These are phyloP conservation scores for Dendrocopos noguchii DNA, from an alignment of 2,113 vertebrate genomes.

Conservation along the genomic window DNA sequence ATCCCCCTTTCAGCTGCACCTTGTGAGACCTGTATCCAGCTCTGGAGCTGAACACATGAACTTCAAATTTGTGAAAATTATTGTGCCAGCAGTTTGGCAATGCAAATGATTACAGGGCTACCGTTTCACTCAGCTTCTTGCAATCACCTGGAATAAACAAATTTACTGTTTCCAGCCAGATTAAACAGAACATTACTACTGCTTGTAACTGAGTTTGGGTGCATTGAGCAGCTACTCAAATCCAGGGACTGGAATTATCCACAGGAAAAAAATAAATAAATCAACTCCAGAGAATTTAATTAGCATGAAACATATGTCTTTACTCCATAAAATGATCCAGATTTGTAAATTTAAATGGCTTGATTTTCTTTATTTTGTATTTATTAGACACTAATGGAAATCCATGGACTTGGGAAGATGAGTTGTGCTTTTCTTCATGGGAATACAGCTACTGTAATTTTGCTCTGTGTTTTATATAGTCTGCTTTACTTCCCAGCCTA, in stretches of 20 bases:
- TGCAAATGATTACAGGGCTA: background rate
- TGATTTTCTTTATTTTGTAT: background rate
- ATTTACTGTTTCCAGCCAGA: background rate
- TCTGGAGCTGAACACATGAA: background rate
- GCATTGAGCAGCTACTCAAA: background rate
- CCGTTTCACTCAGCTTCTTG: background rate
- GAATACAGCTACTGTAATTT: background rate
- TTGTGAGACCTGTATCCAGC: fast-evolving
- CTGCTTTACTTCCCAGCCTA: background rate
- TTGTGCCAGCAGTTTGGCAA: background rate
- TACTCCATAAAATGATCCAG: background rate
- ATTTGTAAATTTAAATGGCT: background rate
- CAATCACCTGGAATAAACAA: background rate
- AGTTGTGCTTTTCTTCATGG: background rate
- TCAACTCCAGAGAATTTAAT: background rate
- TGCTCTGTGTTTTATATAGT: background rate
- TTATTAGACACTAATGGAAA: background rate
- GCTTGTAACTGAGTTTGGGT: background rate
- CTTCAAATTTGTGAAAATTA: background rate
- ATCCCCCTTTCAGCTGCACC: background rate
- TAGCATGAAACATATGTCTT: background rate
- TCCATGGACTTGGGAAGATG: background rate
- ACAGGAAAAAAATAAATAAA: background rate
- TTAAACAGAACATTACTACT: background rate
- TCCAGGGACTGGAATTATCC: background rate